Conservation (phyloP, 2,888 invertebrate species). For the Cryptocephalus primarius region DNA sequence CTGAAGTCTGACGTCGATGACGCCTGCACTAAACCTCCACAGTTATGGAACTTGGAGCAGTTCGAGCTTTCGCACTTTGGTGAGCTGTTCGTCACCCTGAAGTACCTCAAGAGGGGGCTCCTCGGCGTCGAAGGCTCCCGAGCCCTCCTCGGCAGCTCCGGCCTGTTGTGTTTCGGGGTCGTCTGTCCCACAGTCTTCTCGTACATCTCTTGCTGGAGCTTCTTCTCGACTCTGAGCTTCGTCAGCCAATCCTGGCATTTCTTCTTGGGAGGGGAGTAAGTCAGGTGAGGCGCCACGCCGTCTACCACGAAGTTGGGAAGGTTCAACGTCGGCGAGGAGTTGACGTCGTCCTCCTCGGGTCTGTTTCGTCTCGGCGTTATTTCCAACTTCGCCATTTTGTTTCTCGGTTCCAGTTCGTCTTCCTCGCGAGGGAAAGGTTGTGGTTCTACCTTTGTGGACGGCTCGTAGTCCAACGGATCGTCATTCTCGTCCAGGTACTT, state of each 20-base stretch:
- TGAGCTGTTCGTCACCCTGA: slow-evolving; percentile 24
- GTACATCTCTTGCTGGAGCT: slow-evolving; percentile 18
- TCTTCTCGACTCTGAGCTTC: slow-evolving; percentile 47
- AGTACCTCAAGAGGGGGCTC: slow-evolving; percentile 27
- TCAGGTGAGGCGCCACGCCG: slow-evolving; percentile 67
- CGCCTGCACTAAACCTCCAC: neutral
- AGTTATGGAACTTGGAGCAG: slow-evolving; percentile 9
- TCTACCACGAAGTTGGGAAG: slow-evolving; percentile 67
- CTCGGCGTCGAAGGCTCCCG: slow-evolving; percentile 15
- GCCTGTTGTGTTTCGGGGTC: slow-evolving; percentile 23
- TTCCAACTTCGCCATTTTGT: slow-evolving; percentile 4
- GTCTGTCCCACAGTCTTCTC: slow-evolving; percentile 8
- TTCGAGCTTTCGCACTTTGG: slow-evolving; percentile 12
- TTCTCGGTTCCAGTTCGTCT: slow-evolving; percentile 5
- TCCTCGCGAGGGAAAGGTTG: no score
- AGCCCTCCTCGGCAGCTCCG: slow-evolving; percentile 17
- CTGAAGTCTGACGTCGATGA: no score
- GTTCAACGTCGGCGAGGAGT: slow-evolving; percentile 52
- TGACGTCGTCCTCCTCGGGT: neutral
- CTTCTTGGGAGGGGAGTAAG: slow-evolving; percentile 58
- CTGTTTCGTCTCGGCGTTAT: neutral
- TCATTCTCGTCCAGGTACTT: slow-evolving; percentile 25
- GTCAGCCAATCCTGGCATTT: slow-evolving; percentile 65
- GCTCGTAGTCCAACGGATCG: slow-evolving; percentile 21
- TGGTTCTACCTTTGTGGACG: slow-evolving; percentile 30